These are phyloP conservation scores for Anguilla anguilla DNA, from an alignment of 2,797 vertebrate species.

Conservation along the genomic window DNA sequence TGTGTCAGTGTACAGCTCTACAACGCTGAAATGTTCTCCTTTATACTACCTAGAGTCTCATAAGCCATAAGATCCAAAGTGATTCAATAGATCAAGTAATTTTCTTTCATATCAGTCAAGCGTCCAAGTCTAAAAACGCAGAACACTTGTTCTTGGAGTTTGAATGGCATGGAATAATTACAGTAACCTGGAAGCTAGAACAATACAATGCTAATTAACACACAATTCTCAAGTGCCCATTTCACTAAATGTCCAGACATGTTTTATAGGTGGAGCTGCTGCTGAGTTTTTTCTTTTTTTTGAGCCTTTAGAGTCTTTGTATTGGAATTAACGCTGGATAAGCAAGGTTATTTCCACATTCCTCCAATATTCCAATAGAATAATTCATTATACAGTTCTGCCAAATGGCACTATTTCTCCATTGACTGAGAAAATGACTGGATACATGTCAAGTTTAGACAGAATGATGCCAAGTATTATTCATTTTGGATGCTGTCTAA, in stretches of 20 bases:
- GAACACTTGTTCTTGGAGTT: not conserved
- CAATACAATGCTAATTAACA: not conserved
- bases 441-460: not conserved
- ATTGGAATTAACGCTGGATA: not conserved
- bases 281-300: not conserved
- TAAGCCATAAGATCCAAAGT: not conserved
- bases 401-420: not conserved
- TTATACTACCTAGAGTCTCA: not conserved
- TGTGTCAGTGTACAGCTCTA: not conserved
- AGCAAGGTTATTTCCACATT: not conserved
- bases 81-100: not conserved
- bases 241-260: not conserved
- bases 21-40: not conserved
- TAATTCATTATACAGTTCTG: too few relatives aligned
- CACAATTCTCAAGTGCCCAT: not conserved
- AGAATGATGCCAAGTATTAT: not conserved
- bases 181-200: not conserved
- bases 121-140: not conserved
- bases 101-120: not conserved
- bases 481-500: not conserved
- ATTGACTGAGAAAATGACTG: not conserved
- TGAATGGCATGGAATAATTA: not conserved
- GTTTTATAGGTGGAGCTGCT: not conserved
- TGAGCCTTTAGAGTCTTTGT: not conserved
- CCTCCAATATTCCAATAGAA: not conserved